These are phyloP conservation scores for Linepithema humile DNA, from an alignment of 1,140 invertebrate genomes.

Conservation along the genomic window DNA sequence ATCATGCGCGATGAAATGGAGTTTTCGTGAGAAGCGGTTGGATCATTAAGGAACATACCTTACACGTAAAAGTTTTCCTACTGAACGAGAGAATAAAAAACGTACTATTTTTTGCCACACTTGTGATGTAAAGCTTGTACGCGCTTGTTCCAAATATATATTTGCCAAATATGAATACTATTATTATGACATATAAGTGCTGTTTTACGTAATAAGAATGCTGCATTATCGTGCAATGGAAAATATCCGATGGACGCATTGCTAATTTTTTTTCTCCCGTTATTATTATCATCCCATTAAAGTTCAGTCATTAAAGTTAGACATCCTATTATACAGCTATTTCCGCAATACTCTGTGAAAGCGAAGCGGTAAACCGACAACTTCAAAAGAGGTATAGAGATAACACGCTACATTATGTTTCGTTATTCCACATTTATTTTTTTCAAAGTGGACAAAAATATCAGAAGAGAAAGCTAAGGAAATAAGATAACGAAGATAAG, in stretches of 20 bases:
- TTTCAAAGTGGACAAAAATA: conserved; percentile 62
- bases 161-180: not conserved
- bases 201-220: conserved; percentile 2
- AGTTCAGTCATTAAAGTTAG: conserved; percentile 49
- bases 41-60: conserved; percentile 70
- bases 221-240: not conserved
- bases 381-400: conserved; percentile 45
- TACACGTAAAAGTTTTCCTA: conserved; percentile 61
- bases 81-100: conserved; percentile 50
- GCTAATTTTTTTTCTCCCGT: not conserved
- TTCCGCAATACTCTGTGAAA: conserved; percentile 51
- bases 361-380: conserved; percentile 35
- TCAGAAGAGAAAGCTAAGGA: conserved; percentile 36
- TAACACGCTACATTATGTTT: conserved; percentile 72
- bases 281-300: conserved; percentile 49
- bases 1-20: conserved; percentile 63
- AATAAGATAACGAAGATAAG: too few species aligned
- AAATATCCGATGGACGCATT: not conserved
- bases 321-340: conserved; percentile 13
- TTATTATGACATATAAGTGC: not conserved
- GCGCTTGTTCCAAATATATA: not conserved
- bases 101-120: conserved; percentile 51
- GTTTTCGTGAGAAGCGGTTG: conserved; percentile 71
- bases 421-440: conserved; percentile 72
- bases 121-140: conserved; percentile 16